These are phyloP conservation scores for Chrysoperla carnea DNA, from an alignment of 1,140 invertebrate species.

Conservation along the genomic window DNA sequence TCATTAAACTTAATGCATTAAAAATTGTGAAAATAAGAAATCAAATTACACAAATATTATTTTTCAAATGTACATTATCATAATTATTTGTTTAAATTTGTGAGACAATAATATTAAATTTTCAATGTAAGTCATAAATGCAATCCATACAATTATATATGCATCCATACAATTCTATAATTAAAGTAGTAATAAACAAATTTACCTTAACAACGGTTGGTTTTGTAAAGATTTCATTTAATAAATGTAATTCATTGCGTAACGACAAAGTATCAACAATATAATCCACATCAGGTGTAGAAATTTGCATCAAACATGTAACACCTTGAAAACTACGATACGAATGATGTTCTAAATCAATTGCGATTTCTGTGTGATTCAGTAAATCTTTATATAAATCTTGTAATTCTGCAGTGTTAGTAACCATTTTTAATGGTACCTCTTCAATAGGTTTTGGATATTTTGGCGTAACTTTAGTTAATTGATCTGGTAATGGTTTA, in stretches of 20 bases:
- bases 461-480: conserved; percentile 23
- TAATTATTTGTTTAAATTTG: too few species aligned
- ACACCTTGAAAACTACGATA: conserved; percentile 69
- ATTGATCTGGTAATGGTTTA: conserved; percentile 27
- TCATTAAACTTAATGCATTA: too few species aligned
- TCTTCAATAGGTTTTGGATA: conserved; percentile 32
- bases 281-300: conserved; percentile 71
- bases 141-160: too few species aligned
- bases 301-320: conserved; percentile 91
- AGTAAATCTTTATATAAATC: conserved; percentile 46
- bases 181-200: too few species aligned
- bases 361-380: conserved; percentile 51
- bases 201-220: conserved; percentile 78
- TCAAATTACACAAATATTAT: too few species aligned
- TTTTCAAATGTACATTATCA: too few species aligned
- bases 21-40: too few species aligned
- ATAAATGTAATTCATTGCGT: conserved; percentile 57
- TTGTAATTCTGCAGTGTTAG: conserved; percentile 42
- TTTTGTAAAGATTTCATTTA: conserved; percentile 89
- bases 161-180: too few species aligned
- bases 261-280: conserved; percentile 77
- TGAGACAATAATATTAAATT: too few species aligned
- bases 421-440: conserved; percentile 49
- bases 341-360: conserved; percentile 82
- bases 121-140: too few species aligned